Evolutionary conservation across 2,888 invertebrate genomes (phyloP), one percentile per base, ranked within the genome.

Genomic region (Linnaemya tessellans): DNA sequence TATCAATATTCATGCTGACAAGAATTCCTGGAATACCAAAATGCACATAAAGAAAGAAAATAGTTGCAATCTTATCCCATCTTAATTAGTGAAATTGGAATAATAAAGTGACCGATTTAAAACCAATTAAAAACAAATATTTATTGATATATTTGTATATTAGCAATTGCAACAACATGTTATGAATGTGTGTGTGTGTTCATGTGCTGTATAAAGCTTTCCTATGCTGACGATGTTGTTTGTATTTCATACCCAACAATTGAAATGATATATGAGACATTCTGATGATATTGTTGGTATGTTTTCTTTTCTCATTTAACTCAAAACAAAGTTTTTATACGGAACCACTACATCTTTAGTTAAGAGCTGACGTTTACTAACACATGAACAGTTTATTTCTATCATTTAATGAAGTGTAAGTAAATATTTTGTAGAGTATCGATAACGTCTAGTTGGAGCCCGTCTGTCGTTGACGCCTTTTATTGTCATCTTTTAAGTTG

Each of bases 401-500:
- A 60, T 13, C 46, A 58, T 60, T 60, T 71, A 71, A 71, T 71
- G 58, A 71, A 60, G 71, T 46, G 65, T 68, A 78, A 54, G 30
- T 70, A 46, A 43, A 54, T 77, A 67, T 64, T 56, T 62, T 56
- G 77, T 73, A 77, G 62, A 73, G 41, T 68, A 62, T 62, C 65
- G 75, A 70, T 77, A 49, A 70, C 81, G 74, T 64, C 81, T 78
- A 56, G 43, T 58, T 84, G 84, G 84, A 78, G 84, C 77, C 84
- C 51, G 81, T 70, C 84, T 81, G 78, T 74, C 41, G 73, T 79
- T 64, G 78, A 84, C 84, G 84, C 78, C 81, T 81, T 64, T 64
- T 79, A 54, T 38, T 77, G 68, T 74, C 60, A 70, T 78, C 73
- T 74, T n/a, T 38, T 35, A 22, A 3, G 15, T 38, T 65, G 46